These are phyloP conservation scores for Olivierus martensii DNA, from an alignment of 1,140 invertebrate species.

Conservation along the genomic window DNA sequence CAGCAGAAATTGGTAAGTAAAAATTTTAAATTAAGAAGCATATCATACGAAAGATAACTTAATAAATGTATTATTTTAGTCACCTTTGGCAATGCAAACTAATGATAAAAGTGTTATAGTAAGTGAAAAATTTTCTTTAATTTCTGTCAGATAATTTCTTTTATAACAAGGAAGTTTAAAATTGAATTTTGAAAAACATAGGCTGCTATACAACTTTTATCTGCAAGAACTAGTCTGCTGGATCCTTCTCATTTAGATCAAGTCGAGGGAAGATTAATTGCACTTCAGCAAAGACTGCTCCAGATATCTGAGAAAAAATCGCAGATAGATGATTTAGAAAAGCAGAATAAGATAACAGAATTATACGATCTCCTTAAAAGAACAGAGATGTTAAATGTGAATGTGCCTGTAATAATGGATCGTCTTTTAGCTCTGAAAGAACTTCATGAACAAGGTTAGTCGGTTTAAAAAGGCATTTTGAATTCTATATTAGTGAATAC, in stretches of 20 bases:
- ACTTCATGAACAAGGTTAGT: constrained; percentile 73
- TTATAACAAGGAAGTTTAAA: too few relatives aligned
- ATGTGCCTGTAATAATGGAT: constrained; percentile 64
- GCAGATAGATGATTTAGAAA: constrained; percentile 52
- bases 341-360: constrained; percentile 63
- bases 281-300: constrained; percentile 58
- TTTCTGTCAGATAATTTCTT: too few relatives aligned
- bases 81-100: constrained; percentile 17
- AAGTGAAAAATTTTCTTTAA: constrained; percentile 5
- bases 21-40: neutral
- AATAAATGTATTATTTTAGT: neutral
- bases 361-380: constrained; percentile 75
- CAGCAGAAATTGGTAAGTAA: constrained; percentile 39
- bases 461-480: too few relatives aligned
- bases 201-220: constrained; percentile 56
- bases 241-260: constrained; percentile 65
- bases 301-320: constrained; percentile 50
- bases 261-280: constrained; percentile 57
- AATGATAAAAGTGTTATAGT: constrained; percentile 19
- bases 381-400: constrained; percentile 57
- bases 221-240: constrained; percentile 58
- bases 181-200: constrained; percentile 10
- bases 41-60: too few relatives aligned
- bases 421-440: constrained; percentile 64
- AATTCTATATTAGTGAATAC: too few relatives aligned